Conservation (phyloP, 2,113 vertebrate genomes). For the Orcinus orca region DNA sequence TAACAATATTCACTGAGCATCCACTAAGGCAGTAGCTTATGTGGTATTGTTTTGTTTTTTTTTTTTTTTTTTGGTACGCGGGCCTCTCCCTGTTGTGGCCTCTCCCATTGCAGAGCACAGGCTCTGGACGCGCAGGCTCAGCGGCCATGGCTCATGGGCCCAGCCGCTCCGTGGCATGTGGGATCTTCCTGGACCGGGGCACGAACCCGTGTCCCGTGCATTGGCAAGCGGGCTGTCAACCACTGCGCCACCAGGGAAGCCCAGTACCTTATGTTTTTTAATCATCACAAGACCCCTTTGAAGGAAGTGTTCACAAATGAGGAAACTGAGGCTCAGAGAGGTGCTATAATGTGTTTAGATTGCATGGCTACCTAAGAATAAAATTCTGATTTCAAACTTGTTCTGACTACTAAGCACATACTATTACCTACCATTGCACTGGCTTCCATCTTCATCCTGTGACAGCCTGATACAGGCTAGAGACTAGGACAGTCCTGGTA, state of each 20-base stretch:
- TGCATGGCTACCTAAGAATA: neutral
- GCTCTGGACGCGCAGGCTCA: too few relatives aligned
- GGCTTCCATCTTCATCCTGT: neutral
- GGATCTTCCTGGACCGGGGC: too few relatives aligned
- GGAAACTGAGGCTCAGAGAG: neutral
- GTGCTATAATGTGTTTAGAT: neutral
- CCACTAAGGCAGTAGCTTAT: neutral
- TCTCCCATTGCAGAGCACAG: too few relatives aligned
- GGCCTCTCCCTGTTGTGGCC: too few relatives aligned
- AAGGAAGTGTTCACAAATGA: neutral
- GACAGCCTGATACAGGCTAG: neutral
- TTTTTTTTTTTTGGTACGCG: too few relatives aligned
- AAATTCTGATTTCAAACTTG: neutral
- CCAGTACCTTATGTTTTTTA: neutral
- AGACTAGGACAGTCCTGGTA: neutral
- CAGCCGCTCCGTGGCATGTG: too few relatives aligned
- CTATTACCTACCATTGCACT: accelerated
- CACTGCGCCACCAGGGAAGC: too few relatives aligned
- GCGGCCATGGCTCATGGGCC: too few relatives aligned
- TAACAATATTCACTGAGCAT: neutral
- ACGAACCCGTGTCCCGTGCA: too few relatives aligned
- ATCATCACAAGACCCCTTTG: neutral
- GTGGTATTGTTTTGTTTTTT: neutral
- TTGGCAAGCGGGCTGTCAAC: too few relatives aligned
- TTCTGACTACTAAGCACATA: neutral